A percentile compares a stretch with the other conserved stretches of the same genome.
phyloP scores from a whole-genome alignment of 2,113 vertebrate species.

The Pseudorectes ferrugineus region DNA sequence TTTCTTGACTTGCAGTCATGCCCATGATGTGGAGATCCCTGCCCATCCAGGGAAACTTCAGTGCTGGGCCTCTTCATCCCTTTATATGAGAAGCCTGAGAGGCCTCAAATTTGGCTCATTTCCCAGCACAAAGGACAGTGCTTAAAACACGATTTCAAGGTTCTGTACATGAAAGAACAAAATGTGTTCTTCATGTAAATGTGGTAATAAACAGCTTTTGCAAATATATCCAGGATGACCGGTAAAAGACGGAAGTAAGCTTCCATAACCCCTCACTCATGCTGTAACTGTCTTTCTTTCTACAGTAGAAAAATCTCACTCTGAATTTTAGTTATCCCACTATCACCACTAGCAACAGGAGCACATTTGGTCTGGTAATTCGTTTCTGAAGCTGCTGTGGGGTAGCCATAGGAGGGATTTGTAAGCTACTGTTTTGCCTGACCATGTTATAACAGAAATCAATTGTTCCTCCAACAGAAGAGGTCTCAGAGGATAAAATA shows the following conservation, averaged over 20 bases:
- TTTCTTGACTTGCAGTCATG: not conserved
- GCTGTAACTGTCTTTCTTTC: not conserved
- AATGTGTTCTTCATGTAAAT: not conserved
- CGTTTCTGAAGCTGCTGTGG: constrained; percentile 31
- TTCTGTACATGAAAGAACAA: not conserved
- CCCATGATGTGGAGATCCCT: not conserved
- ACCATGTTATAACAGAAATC: constrained; percentile 23
- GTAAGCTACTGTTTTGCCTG: constrained; percentile 17
- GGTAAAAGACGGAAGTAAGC: not conserved
- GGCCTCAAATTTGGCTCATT: not conserved
- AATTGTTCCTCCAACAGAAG: constrained; percentile 25
- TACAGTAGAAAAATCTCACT: not conserved
- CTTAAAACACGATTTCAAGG: not conserved
- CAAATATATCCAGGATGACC: not conserved
- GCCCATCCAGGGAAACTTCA: not conserved
- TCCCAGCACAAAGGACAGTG: not conserved
- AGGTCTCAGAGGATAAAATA: not conserved
- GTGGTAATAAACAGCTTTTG: not conserved
- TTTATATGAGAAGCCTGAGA: not conserved
- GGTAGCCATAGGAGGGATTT: constrained; percentile 31
- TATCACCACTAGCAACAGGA: not conserved
- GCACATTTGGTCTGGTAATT: not conserved
- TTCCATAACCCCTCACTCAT: not conserved
- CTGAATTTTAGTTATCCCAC: constrained; percentile 16
- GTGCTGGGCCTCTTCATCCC: not conserved